These are phyloP conservation scores for Cossypha polioptera DNA, from an alignment of 2,797 vertebrate species.

Conservation along the genomic window DNA sequence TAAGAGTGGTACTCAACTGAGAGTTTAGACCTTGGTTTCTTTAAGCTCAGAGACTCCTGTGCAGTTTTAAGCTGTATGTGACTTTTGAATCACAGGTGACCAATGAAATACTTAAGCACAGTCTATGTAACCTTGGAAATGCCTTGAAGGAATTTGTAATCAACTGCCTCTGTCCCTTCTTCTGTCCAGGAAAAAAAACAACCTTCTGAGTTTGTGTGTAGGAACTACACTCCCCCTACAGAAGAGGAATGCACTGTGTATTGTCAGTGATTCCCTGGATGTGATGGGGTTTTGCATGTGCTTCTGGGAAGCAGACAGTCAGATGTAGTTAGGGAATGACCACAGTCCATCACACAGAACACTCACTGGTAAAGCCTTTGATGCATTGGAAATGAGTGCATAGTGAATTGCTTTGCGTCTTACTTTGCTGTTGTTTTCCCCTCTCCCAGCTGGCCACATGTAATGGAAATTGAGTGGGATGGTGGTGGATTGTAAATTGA, in stretches of 20 bases:
- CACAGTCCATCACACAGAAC: not conserved
- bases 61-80: not conserved
- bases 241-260: not conserved
- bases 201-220: not conserved
- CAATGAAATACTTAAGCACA: not conserved
- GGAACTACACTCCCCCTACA: not conserved
- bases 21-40: not conserved
- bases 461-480: not conserved
- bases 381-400: not conserved
- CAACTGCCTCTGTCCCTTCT: not conserved
- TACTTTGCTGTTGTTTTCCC: not conserved
- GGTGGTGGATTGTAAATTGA: not conserved
- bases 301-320: not conserved
- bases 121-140: not conserved
- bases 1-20: not conserved
- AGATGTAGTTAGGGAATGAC: not conserved
- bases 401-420: not conserved
- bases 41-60: not conserved
- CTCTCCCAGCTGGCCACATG: not conserved
- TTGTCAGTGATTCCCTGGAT: not conserved
- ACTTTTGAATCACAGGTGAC: not conserved
- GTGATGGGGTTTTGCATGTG: not conserved
- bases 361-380: not conserved
- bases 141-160: not conserved
- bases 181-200: not conserved